Evolutionary conservation across 92 coral and sea anemone genomes (phyloP), one percentile per base, ranked within the genome.

Genomic region (Palythoa heliodiscus): DNA sequence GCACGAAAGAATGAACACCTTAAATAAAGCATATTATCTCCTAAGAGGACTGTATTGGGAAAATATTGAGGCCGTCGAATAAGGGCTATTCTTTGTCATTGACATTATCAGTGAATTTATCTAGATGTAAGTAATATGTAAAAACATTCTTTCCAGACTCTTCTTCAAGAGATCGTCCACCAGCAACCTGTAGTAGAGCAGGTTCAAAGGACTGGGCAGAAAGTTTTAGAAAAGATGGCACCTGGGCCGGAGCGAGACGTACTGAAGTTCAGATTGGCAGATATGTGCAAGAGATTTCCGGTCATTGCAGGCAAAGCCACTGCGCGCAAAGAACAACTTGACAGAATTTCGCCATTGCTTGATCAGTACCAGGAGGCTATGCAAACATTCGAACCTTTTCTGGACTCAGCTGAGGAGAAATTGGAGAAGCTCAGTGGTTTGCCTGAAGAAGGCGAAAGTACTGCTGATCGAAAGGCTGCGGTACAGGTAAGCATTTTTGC

Each of bases 181-280:
- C 88, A 91, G 54, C 95, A 91, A 72, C 95, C 95, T 20, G 91
- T 95, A 57, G 89, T 95, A 70, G 98, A 95, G 57, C 93, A 95
- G 72, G 82, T 96, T 25, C 93, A 95, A 64, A 92, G 85, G 72
- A 89, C 87, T 60, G 98, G 94, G 17, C 91, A 84, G 52, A 85
- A 89, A 20, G 72, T 90, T 37, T 86, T 96, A 38, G 92, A 90
- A 64, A 86, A 92, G 22, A 90, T 92, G 91, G 78, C 92, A 57
- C 92, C 91, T 50, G 95, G 98, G 20, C 93, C 95, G 14, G 96
- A 96, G 60, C 89, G 98, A 48, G 99, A 96, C 82, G 83, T 95
- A 13, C 94, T 93, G 52, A 94, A 92, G 80, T 93, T 83, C 77
- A 96, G 90, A 82, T 87, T 93, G 6, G 91, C 95, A 23, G 94